Conservation (phyloP, 53 echinoderm and acorn worm genomes). For the Mesocentrotus franciscanus region DNA sequence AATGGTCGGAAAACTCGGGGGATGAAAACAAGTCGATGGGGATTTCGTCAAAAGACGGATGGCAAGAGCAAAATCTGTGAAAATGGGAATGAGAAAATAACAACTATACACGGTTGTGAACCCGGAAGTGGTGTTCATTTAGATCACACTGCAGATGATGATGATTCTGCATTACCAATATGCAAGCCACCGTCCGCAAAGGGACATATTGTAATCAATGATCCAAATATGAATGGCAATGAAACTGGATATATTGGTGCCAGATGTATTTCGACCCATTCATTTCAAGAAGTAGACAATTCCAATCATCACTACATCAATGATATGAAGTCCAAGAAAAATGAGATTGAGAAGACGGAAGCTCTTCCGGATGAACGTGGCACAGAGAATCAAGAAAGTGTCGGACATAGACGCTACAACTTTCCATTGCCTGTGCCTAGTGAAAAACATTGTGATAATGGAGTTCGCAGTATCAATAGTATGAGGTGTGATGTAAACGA, state of each 20-base stretch:
- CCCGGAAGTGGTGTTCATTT: slow-evolving; percentile 45
- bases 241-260: slow-evolving; percentile 19
- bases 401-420: not conserved
- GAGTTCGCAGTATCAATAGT: not conserved
- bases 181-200: slow-evolving; percentile 39
- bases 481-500: slow-evolving; percentile 36
- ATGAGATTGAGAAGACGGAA: not conserved
- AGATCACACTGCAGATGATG: not conserved
- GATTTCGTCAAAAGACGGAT: not conserved
- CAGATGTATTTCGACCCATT: not conserved
- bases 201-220: slow-evolving; percentile 33
- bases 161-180: not conserved
- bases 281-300: slow-evolving; percentile 35
- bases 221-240: slow-evolving; percentile 2
- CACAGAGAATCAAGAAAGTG: not conserved
- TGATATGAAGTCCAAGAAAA: not conserved
- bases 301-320: slow-evolving; percentile 36
- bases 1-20: not conserved
- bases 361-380: not conserved
- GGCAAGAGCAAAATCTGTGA: slow-evolving; percentile 14
- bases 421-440: not conserved
- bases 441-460: not conserved
- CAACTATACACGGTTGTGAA: not conserved
- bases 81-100: not conserved
- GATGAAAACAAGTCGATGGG: slow-evolving; percentile 49